Evolutionary conservation across 2,113 vertebrate genomes (phyloP).

Genomic region (Columba janthina): DNA sequence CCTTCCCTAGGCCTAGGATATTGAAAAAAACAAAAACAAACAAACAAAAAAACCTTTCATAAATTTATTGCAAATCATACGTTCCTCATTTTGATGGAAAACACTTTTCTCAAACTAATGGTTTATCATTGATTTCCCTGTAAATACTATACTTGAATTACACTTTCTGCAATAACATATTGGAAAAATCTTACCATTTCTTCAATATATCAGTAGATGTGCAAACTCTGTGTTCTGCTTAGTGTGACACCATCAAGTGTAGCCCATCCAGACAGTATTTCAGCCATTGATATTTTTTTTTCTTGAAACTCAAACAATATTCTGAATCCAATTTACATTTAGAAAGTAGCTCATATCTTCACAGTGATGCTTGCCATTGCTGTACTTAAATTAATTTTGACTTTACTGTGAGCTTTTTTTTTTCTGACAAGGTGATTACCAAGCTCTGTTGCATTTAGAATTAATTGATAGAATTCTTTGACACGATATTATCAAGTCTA

Average conservation of each 20-base stretch:
- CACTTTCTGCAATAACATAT: not conserved
- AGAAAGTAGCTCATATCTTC: not conserved
- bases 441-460: not conserved
- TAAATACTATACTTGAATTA: constrained; percentile 28
- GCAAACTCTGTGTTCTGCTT: not conserved
- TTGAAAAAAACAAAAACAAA: not conserved
- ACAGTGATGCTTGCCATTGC: not conserved
- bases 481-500: not conserved
- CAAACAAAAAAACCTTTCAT: not conserved
- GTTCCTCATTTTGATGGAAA: constrained; percentile 31
- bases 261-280: not conserved
- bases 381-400: not conserved
- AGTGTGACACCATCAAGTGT: not conserved
- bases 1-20: not conserved
- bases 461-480: not conserved
- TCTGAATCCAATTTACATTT: constrained; percentile 8
- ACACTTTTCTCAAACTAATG: not conserved
- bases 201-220: not conserved
- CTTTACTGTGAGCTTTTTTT: not conserved
- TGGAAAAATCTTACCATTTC: constrained; percentile 3
- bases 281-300: not conserved
- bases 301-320: not conserved
- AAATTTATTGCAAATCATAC: not conserved
- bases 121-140: constrained; percentile 35
- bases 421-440: not conserved